These are phyloP conservation scores for Heterodera schachtii DNA, from an alignment of 1,140 invertebrate genomes.

Conservation along the genomic window DNA sequence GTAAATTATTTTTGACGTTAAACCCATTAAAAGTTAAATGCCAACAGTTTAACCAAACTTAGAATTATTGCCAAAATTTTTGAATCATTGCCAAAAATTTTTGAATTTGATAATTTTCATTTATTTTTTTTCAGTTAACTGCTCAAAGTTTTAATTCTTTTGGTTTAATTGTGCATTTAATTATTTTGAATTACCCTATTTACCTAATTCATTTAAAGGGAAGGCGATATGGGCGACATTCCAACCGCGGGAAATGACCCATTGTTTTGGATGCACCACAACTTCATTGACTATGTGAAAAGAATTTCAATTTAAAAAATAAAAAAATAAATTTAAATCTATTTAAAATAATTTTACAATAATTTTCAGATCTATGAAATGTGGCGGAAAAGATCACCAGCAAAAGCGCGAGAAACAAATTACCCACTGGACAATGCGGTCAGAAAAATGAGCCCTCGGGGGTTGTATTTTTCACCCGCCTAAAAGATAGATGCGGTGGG, in stretches of 20 bases:
- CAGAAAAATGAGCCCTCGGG: background rate
- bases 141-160: too few species aligned
- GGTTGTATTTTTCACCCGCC: too few species aligned
- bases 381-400: background rate
- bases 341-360: background rate
- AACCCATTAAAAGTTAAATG: too few species aligned
- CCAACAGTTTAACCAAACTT: too few species aligned
- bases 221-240: conserved; percentile 53
- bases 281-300: conserved; percentile 66
- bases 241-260: conserved; percentile 43
- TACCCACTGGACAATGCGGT: conserved; percentile 21
- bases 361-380: background rate
- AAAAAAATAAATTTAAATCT: background rate
- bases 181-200: too few species aligned
- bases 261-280: conserved; percentile 60
- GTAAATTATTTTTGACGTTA: background rate
- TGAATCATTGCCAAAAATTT: background rate
- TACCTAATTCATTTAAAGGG: background rate
- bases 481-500: too few species aligned
- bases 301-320: background rate
- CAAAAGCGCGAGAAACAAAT: conserved; percentile 12
- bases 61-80: too few species aligned
- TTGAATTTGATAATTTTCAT: background rate
- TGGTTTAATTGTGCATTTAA: too few species aligned
- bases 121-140: background rate